These are phyloP conservation scores for Tetramorium alpestre DNA, from an alignment of 1,140 invertebrate species.

Conservation along the genomic window DNA sequence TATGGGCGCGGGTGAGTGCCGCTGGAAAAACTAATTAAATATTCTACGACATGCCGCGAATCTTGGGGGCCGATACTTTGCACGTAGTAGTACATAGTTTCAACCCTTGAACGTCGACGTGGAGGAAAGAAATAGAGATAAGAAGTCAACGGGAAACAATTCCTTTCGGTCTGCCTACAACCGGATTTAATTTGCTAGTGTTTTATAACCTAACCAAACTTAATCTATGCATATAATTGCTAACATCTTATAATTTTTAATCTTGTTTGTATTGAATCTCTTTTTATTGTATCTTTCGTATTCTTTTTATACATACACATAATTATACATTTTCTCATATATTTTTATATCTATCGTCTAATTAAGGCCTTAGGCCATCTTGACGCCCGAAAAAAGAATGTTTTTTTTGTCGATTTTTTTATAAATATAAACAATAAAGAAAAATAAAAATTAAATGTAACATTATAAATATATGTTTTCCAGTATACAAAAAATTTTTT, in stretches of 20 bases:
- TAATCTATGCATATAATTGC: not conserved
- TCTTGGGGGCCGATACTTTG: conserved; percentile 50
- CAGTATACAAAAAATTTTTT: no score
- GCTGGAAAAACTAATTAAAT: conserved; percentile 86
- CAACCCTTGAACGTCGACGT: conserved; percentile 66
- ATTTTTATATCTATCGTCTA: not conserved
- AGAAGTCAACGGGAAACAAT: conserved; percentile 15
- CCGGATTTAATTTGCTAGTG: not conserved
- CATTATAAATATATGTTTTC: no score
- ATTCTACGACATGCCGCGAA: conserved; percentile 74
- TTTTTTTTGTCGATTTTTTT: no score
- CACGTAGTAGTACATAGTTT: conserved; percentile 50
- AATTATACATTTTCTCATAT: not conserved
- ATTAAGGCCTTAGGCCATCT: not conserved
- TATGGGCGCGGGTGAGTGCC: conserved; percentile 80
- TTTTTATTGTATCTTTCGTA: not conserved
- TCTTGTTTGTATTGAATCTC: not conserved
- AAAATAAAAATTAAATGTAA: no score
- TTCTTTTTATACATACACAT: not conserved
- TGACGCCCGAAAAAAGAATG: no score
- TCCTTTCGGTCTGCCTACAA: not conserved
- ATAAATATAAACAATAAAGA: no score
- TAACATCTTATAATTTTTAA: not conserved
- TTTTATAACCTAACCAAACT: not conserved
- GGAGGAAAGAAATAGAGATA: conserved; percentile 68